Evolutionary conservation across 2,888 invertebrate genomes (phyloP).

Genomic region (Chymomyza caudatula): DNA sequence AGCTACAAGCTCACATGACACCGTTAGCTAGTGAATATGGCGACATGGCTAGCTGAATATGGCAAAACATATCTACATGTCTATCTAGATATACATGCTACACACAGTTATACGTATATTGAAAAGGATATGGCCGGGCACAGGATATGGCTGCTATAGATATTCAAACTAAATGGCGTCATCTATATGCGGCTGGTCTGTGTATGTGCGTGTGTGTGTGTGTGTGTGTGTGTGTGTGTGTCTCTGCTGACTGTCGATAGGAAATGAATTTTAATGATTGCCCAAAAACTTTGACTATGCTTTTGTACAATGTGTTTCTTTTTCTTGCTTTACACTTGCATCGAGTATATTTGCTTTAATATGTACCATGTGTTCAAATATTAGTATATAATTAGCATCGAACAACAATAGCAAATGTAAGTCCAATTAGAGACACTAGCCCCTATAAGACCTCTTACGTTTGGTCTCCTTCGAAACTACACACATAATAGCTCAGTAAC

Average conservation of each 20-base stretch:
- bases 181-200: slow-evolving; percentile 43
- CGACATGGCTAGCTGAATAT: background rate
- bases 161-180: slow-evolving; percentile 70
- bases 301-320: slow-evolving; percentile 14
- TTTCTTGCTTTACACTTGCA: background rate
- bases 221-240: slow-evolving; percentile 23
- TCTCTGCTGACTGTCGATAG: slow-evolving; percentile 62
- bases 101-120: slow-evolving; percentile 4
- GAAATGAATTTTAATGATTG: slow-evolving; percentile 70
- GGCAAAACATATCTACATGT: slow-evolving; percentile 20
- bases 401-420: too few species aligned
- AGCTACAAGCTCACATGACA: background rate
- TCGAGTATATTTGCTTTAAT: background rate
- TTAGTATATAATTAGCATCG: too few species aligned
- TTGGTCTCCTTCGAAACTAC: too few species aligned
- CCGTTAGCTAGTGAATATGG: background rate
- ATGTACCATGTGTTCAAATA: too few species aligned
- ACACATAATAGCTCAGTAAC: too few species aligned
- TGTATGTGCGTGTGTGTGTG: slow-evolving; percentile 14
- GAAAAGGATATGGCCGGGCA: background rate
- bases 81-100: slow-evolving; percentile 4
- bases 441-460: too few species aligned
- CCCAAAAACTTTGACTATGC: slow-evolving; percentile 48
- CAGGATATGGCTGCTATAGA: slow-evolving; percentile 45
- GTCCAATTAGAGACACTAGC: too few species aligned